Evolutionary conservation across 2,888 invertebrate genomes (phyloP).

Genomic region (Drosophila pullipes): DNA sequence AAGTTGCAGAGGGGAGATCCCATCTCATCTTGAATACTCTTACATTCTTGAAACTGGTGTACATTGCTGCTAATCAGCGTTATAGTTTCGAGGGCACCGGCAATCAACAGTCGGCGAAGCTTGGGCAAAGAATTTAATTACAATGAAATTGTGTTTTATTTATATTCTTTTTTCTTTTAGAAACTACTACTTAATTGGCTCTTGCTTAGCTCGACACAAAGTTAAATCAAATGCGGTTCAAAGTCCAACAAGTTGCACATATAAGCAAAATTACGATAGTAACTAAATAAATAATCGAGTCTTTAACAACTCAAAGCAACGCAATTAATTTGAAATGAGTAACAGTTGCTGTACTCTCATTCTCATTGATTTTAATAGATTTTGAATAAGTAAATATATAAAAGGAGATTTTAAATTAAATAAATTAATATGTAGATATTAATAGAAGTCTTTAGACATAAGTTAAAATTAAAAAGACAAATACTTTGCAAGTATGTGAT

Average conservation of each 20-base stretch:
- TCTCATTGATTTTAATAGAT: background rate
- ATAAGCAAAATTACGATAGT: slow-evolving; percentile 59
- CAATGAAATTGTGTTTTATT: slow-evolving; percentile 34
- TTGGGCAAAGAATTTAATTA: slow-evolving; percentile 16
- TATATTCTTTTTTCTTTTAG: slow-evolving; percentile 37
- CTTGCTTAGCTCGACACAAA: slow-evolving; percentile 52
- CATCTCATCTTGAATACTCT: background rate
- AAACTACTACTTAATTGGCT: slow-evolving; percentile 41
- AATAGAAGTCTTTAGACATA: background rate
- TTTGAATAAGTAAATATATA: no score
- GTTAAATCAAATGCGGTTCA: slow-evolving; percentile 41
- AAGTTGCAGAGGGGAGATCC: slow-evolving; percentile 12
- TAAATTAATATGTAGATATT: background rate
- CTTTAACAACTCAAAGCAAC: slow-evolving; percentile 16
- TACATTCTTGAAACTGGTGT: background rate
- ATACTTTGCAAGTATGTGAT: background rate
- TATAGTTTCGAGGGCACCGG: slow-evolving; percentile 41
- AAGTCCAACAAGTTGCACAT: slow-evolving; percentile 46
- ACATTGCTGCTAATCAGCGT: slow-evolving; percentile 36
- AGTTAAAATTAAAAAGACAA: background rate
- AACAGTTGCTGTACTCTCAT: background rate
- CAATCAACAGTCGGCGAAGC: slow-evolving; percentile 17
- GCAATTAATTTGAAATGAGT: slow-evolving; percentile 18
- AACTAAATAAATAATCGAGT: slow-evolving; percentile 40
- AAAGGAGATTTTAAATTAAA: no score